These are phyloP conservation scores for Hypocryptadius cinnamomeus DNA, from an alignment of 2,113 vertebrate genomes.

Conservation along the genomic window DNA sequence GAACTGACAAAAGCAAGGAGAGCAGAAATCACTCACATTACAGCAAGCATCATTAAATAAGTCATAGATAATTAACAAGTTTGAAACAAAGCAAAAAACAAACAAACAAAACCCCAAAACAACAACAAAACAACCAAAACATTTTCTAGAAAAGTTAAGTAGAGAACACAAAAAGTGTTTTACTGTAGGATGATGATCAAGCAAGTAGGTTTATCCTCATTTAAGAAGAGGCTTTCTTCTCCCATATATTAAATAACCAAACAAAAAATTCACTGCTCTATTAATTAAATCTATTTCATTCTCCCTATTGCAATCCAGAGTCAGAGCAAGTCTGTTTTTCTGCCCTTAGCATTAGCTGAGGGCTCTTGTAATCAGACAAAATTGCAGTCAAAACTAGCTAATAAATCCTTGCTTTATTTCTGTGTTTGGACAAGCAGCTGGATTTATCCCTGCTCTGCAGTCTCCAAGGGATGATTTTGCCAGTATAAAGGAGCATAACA, in stretches of 20 bases:
- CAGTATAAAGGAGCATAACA: not conserved
- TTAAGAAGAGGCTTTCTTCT: not conserved
- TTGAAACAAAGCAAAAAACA: not conserved
- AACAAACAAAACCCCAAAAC: not conserved
- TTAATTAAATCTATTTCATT: constrained; percentile 27
- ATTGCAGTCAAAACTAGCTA: constrained; percentile 20
- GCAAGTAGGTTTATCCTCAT: not conserved
- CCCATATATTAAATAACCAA: not conserved
- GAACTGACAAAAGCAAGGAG: constrained; percentile 8
- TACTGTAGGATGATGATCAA: not conserved
- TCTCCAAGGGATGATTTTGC: not conserved
- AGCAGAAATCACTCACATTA: constrained; percentile 24
- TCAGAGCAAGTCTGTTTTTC: not conserved
- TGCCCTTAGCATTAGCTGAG: not conserved
- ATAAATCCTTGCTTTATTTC: constrained; percentile 40
- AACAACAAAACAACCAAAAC: not conserved
- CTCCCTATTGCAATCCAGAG: not conserved
- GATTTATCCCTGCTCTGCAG: not conserved
- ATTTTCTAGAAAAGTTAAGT: not conserved
- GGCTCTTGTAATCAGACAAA: not conserved
- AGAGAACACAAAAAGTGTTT: not conserved
- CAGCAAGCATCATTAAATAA: constrained; percentile 8
- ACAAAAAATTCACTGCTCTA: not conserved
- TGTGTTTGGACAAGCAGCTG: not conserved
- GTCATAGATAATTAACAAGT: not conserved